Conservation (phyloP, 2,113 vertebrate genomes). For the Bothrops jararaca region DNA sequence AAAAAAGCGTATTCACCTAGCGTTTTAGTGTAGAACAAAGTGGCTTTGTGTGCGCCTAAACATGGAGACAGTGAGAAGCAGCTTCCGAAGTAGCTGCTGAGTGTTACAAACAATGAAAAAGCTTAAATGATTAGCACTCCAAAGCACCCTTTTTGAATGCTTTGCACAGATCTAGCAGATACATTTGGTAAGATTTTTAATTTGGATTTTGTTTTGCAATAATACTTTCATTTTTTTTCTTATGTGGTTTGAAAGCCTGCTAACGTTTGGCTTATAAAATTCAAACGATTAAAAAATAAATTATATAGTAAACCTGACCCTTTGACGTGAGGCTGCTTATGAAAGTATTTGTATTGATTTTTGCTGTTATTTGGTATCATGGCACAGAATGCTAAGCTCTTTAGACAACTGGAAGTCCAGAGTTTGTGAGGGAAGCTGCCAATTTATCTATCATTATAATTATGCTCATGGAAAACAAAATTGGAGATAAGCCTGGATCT, state of each 20-base stretch:
- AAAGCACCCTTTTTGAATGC: not conserved
- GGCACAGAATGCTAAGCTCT: too few species aligned
- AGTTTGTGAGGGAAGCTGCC: not conserved
- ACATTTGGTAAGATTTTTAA: not conserved
- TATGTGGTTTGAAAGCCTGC: not conserved
- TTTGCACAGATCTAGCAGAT: not conserved
- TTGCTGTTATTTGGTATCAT: not conserved
- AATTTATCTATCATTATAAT: not conserved
- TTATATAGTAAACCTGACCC: conserved; percentile 19
- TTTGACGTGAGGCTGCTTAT: not conserved
- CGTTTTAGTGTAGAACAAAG: not conserved
- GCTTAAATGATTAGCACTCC: not conserved
- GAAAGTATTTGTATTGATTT: not conserved
- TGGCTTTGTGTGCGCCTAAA: not conserved
- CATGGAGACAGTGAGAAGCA: not conserved
- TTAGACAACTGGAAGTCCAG: not conserved
- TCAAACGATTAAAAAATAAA: not conserved
- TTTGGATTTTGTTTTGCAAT: not conserved
- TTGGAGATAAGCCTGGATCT: not conserved
- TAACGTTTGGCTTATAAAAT: not conserved
- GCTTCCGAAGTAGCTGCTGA: not conserved
- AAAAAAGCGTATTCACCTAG: not conserved
- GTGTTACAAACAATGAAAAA: not conserved
- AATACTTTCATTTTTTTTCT: not conserved
- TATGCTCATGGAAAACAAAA: not conserved